Evolutionary conservation across 2,797 vertebrate genomes (phyloP).

Genomic region (Tapirus indicus): DNA sequence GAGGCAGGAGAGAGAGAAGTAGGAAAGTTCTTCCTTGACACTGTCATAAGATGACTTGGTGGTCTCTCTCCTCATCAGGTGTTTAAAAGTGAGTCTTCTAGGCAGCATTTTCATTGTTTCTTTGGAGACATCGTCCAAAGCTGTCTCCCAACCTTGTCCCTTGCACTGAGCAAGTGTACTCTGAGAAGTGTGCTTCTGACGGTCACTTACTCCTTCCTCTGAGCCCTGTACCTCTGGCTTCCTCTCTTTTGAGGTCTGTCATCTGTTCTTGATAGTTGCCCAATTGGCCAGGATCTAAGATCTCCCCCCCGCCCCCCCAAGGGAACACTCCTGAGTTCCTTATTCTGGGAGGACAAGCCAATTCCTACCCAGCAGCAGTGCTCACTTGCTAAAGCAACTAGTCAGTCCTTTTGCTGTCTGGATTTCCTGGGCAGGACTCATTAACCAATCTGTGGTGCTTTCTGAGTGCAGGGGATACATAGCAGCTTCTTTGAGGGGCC

Average conservation of each 20-base stretch:
- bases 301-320: neutral
- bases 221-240: neutral
- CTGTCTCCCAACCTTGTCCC: neutral
- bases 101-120: neutral
- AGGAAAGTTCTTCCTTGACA: neutral
- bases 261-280: neutral
- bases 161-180: neutral
- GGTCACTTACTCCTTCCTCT: neutral
- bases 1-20: neutral
- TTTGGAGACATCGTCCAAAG: neutral
- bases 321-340: neutral
- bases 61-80: neutral
- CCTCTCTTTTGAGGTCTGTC: neutral
- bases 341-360: neutral
- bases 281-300: neutral
- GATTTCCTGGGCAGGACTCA: neutral
- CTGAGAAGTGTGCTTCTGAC: neutral
- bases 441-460: neutral
- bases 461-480: neutral
- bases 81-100: neutral
- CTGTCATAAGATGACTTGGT: neutral
- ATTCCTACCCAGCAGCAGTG: neutral
- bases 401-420: neutral
- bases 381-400: neutral
- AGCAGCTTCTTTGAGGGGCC: neutral